These are phyloP conservation scores for Alfaro cultratus DNA, from an alignment of 2,797 vertebrate genomes.

Conservation along the genomic window DNA sequence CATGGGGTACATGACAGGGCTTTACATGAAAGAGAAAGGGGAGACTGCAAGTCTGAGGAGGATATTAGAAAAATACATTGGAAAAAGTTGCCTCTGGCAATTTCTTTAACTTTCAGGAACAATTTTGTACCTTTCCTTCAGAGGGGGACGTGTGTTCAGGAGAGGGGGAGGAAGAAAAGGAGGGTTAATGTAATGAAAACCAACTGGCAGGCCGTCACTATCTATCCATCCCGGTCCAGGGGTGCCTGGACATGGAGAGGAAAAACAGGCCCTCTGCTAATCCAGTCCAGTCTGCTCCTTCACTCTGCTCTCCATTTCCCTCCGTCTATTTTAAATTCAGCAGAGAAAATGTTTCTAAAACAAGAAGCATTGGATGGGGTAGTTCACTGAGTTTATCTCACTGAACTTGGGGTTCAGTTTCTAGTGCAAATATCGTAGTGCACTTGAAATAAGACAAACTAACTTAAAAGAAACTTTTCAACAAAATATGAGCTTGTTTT, in stretches of 20 bases:
- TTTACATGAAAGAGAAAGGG: slow-evolving; percentile 80
- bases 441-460: no score
- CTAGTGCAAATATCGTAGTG: neutral
- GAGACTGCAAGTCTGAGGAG: slow-evolving; percentile 83
- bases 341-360: slow-evolving; percentile 54
- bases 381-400: slow-evolving; percentile 2
- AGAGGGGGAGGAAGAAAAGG: slow-evolving; percentile 48
- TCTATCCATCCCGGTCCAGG: slow-evolving; percentile 74
- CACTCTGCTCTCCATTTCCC: slow-evolving; percentile 15
- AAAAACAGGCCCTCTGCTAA: slow-evolving; percentile 75
- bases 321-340: slow-evolving; percentile 53
- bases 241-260: slow-evolving; percentile 66
- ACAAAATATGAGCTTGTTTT: no score
- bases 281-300: slow-evolving; percentile 60
- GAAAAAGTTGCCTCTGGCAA: slow-evolving; percentile 73
- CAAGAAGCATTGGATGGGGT: slow-evolving; percentile 12
- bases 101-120: slow-evolving; percentile 73
- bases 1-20: slow-evolving; percentile 78
- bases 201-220: slow-evolving; percentile 83
- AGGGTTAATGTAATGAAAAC: slow-evolving; percentile 80
- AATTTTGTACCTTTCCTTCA: slow-evolving; percentile 78
- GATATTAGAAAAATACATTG: slow-evolving; percentile 87
- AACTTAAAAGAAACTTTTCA: no score
- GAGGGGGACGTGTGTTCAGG: slow-evolving; percentile 58
- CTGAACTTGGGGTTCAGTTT: no score